Evolutionary conservation across 2,888 invertebrate genomes (phyloP).

Genomic region (Hedya salicella): DNA sequence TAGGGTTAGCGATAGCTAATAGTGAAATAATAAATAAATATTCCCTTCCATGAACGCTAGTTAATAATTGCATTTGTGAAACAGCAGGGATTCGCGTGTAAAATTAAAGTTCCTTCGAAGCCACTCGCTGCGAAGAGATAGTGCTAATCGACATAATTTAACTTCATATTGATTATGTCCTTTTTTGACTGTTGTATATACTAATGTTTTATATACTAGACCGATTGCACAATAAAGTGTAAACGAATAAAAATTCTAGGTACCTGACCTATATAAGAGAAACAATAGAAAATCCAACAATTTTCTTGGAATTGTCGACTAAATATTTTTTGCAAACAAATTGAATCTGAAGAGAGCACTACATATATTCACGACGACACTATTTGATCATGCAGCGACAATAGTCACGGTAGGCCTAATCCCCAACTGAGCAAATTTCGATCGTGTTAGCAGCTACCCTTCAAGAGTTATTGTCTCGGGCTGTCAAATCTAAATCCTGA

Average conservation of each 20-base stretch:
- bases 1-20: conserved; percentile 28
- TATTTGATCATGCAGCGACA: background rate
- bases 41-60: too few relatives aligned
- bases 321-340: background rate
- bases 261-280: background rate
- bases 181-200: too few relatives aligned
- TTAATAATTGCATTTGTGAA: background rate
- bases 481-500: conserved; percentile 35
- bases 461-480: conserved; percentile 16
- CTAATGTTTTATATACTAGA: too few relatives aligned
- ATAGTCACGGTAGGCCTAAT: background rate
- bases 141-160: too few relatives aligned
- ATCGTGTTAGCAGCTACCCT: conserved; percentile 20
- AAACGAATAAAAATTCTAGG: too few relatives aligned
- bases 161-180: too few relatives aligned
- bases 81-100: background rate
- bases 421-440: conserved; percentile 11
- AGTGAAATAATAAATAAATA: background rate
- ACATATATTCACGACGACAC: background rate
- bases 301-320: background rate
- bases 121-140: too few relatives aligned
- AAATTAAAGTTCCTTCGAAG: background rate
- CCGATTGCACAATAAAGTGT: too few relatives aligned
- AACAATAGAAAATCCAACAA: background rate
- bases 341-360: background rate